A percentile compares a stretch with the other conserved stretches of the same genome.
Evolutionary conservation across 2,797 vertebrate genomes (phyloP).

Genomic region (Alectoris magna): DNA sequence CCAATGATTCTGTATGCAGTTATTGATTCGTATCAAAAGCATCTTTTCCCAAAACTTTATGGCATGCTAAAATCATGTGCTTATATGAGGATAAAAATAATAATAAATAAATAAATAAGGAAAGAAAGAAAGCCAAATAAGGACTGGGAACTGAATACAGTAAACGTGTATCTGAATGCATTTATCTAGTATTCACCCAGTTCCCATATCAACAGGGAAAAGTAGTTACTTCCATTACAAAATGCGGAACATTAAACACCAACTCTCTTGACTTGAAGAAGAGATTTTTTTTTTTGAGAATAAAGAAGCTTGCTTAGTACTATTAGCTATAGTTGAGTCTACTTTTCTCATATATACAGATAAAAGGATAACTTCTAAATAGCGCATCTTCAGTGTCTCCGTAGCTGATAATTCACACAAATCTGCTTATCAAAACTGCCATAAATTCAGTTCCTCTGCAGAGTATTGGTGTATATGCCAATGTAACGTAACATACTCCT

Average conservation of each 20-base stretch:
- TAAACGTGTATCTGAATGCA: neutral
- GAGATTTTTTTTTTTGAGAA: neutral
- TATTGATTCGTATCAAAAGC: neutral
- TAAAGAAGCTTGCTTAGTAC: neutral
- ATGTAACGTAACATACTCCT: neutral
- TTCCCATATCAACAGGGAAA: neutral
- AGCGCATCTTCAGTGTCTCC: neutral
- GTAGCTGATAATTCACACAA: neutral
- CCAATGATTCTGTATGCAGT: neutral
- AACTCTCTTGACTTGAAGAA: neutral
- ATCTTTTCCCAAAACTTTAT: neutral
- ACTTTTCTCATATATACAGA: neutral
- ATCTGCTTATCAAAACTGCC: neutral
- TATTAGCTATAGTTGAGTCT: neutral
- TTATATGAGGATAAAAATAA: too few species aligned
- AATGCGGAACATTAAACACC: neutral
- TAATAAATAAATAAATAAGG: rapidly evolving
- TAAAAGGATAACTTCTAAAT: neutral
- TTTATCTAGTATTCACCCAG: neutral
- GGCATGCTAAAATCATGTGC: neutral
- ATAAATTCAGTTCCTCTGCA: neutral
- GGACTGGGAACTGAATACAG: neutral
- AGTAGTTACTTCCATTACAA: neutral
- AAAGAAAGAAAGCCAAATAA: neutral
- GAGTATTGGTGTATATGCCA: neutral